Base-by-base conservation (phyloP, 2,113 vertebrate species). In the Anguilla japonica region DNA sequence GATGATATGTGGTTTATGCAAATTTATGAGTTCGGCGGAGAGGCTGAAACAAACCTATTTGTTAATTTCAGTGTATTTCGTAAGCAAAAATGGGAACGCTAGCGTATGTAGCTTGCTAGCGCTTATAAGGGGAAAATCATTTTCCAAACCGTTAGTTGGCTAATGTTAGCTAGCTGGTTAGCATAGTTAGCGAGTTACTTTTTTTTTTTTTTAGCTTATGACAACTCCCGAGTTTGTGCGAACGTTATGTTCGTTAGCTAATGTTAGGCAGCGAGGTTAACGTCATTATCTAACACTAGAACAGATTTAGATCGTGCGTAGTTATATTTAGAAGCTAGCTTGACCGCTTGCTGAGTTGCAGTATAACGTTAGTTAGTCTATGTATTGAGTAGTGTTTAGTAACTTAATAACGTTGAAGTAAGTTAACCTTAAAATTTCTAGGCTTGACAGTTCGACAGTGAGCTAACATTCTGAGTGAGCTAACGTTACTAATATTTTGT, bases 101-200 rank as follows among this genome's bases (percentile, higher is more conserved):
- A 75, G 71, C 71, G 71, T 34, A 34, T 13, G n/a, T 75, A n/a
- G 71, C 71, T 75, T 11, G 71, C 71, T 34, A 75, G 71, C 71
- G 9, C 29, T 13, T 9, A 75, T n/a, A 75, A 26, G n/a, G 71
- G 71, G 5, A 67, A 75, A 75, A 75, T 34, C 8, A 75, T 75
- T n/a, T 71, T 71, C n/a, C n/a, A 75, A 75, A 75, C 71, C 71
- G 71, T 75, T 75, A 75, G 71, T 34, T 75, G 11, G 71, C 71
- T 75, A 67, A 67, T 13, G 29, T 34, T 75, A 75, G 71, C 71
- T n/a, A 34, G n/a, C 71, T 75, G 26, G 71, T 34, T 75, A 75
- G 71, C 26, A n/a, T 26, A 2, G 9, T 26, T n/a, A 11, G 63
- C 26, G 22, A 71, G 63, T 75, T 34, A 13, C 11, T 53, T 53